Evolutionary conservation across 2,888 invertebrate genomes (phyloP).

Genomic region (Stenodera caucasica): DNA sequence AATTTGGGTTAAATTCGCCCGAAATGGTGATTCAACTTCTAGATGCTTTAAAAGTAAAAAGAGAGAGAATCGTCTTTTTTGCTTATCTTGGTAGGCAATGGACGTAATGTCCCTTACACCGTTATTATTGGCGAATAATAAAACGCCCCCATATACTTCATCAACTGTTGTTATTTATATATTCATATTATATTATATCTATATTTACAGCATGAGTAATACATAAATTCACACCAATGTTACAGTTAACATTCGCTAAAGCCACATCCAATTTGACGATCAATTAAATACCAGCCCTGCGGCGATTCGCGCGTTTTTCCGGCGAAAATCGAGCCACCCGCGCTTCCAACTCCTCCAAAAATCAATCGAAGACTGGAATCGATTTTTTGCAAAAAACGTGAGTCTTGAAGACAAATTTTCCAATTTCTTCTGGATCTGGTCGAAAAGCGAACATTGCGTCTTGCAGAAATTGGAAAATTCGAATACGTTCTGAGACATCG

Average conservation of each 20-base stretch:
- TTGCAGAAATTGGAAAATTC: too few species aligned
- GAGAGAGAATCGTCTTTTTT: background rate
- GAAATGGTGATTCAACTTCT: background rate
- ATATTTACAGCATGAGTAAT: constrained; percentile 3
- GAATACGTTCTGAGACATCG: too few species aligned
- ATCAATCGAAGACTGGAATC: too few species aligned
- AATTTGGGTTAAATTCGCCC: background rate
- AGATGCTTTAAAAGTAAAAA: background rate
- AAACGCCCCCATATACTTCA: background rate
- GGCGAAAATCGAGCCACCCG: too few species aligned
- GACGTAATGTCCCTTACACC: constrained; percentile 1
- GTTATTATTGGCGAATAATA: constrained; percentile 3
- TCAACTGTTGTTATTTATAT: background rate
- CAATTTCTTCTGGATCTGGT: too few species aligned
- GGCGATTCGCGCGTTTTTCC: too few species aligned
- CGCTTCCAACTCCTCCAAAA: too few species aligned
- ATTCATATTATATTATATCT: constrained; percentile 1
- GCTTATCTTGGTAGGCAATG: background rate
- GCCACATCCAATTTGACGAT: too few species aligned
- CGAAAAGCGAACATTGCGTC: too few species aligned
- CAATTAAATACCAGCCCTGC: background rate
- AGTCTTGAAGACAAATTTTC: too few species aligned
- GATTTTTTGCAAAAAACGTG: too few species aligned
- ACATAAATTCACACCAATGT: background rate
- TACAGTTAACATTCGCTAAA: background rate